Base-by-base conservation (phyloP, 1,140 invertebrate species). In the Zaprionus davidi region DNA sequence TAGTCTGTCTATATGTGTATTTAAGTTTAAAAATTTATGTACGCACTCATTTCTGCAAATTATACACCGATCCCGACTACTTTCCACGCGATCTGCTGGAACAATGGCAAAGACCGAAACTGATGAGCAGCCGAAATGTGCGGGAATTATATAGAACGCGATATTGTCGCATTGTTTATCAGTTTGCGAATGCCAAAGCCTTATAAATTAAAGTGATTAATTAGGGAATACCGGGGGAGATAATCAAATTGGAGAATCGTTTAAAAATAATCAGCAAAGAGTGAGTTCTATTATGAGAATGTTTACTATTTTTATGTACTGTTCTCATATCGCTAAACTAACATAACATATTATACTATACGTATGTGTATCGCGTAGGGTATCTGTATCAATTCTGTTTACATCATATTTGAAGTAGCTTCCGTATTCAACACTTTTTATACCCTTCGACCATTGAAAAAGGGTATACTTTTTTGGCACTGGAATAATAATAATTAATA, bases 141-240 rank as follows among this genome's bases (percentile, higher is more conserved):
- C 11, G 17, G 46, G 20, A 24, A 51, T 51, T 51, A 24, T 24
- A 22, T 51, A 51, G 20, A 51, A 24, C 20, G 11, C n/a, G 20
- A 51, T 17, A 46, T 51, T 24, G 20, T 51, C 46, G 46, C 46
- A 51, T 6, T 51, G n/a, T 51, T 51, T 51, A 51, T 51, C 46
- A 51, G 46, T 24, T 51, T 3, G 3, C 20, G 11, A 51, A 24
- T 51, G 46, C 20, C 46, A 51, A 22, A 51, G 20, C 46, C 20
- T 13, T 12, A 51, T 51, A 51, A 51, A 51, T 51, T 51, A 13
- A 24, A 12, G 12, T 51, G 46, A 51, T 51, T 51, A 51, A 51
- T 51, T 51, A 51, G 46, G 46, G 4, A 51, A 51, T 9, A 49
- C 46, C 46, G 17, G 2, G 17, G 17, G 17, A 22, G 46, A 51